Evolutionary conservation across 1,140 invertebrate genomes (phyloP).

Genomic region (Sinella curviseta): DNA sequence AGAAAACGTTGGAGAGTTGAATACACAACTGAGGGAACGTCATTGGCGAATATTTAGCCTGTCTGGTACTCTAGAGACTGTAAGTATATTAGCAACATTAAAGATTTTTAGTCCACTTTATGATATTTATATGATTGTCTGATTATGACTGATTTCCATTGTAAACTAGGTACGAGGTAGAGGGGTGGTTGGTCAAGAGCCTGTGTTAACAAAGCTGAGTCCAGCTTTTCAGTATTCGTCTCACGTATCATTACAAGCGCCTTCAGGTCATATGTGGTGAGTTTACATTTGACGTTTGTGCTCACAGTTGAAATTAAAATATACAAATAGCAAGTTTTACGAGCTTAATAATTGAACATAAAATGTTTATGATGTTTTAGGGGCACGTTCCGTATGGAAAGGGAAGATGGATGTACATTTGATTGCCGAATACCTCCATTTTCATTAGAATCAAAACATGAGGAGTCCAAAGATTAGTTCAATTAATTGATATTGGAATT

Average conservation of each 20-base stretch:
- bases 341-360: constrained; percentile 19
- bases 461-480: constrained; percentile 59
- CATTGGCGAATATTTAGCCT: constrained; percentile 96
- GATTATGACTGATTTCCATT: too few species aligned
- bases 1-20: constrained; percentile 86
- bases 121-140: too few species aligned
- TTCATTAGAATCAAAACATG: constrained; percentile 88
- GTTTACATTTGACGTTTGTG: not conserved
- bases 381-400: constrained; percentile 95
- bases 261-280: constrained; percentile 96
- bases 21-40: constrained; percentile 87
- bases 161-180: constrained; percentile 70
- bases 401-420: constrained; percentile 92
- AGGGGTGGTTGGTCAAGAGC: constrained; percentile 94
- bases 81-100: constrained; percentile 24
- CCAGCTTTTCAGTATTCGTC: constrained; percentile 97
- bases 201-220: constrained; percentile 77
- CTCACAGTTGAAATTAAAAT: too few species aligned
- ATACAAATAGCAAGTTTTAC: not conserved
- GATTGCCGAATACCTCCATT: constrained; percentile 96
- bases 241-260: constrained; percentile 92
- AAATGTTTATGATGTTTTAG: constrained; percentile 57
- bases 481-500: not conserved
- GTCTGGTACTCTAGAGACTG: constrained; percentile 91
- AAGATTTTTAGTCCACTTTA: too few species aligned